Conservation (phyloP, 2,888 invertebrate genomes). For the Caenorhabditis sulstoni region DNA sequence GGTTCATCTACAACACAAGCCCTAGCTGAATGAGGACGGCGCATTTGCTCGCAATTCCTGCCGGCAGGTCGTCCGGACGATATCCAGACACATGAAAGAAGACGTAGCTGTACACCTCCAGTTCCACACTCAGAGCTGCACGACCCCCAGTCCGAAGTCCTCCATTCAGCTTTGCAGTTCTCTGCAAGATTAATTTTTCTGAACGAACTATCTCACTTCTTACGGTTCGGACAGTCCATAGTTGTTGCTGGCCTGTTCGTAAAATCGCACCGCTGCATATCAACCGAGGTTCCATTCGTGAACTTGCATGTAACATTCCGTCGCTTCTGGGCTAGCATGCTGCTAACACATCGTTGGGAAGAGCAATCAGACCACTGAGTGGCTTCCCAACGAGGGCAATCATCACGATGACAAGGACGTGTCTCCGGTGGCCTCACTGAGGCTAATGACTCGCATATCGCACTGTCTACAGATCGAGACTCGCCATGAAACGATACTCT, state of each 20-base stretch:
- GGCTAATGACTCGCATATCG: conserved; percentile 64
- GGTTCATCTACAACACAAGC: conserved; percentile 69
- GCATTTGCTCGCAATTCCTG: conserved; percentile 85
- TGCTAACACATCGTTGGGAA: conserved; percentile 83
- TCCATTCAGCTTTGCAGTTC: conserved; percentile 87
- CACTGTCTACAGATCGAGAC: conserved; percentile 54
- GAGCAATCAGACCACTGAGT: conserved; percentile 75
- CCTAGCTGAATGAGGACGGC: conserved; percentile 75
- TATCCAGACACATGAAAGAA: conserved; percentile 94
- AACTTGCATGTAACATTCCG: conserved; percentile 85
- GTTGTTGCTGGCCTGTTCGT: conserved; percentile 87
- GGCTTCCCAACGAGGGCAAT: conserved; percentile 78
- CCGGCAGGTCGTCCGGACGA: conserved; percentile 90
- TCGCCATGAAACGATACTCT: conserved; percentile 55
- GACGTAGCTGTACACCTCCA: conserved; percentile 90
- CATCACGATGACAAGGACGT: conserved; percentile 72
- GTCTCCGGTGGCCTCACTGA: conserved; percentile 70
- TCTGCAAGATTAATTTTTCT: conserved; percentile 50
- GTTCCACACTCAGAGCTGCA: conserved; percentile 90
- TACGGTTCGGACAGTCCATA: conserved; percentile 88
- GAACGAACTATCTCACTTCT: conserved; percentile 2
- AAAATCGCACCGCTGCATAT: conserved; percentile 86
- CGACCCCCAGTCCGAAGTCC: conserved; percentile 92
- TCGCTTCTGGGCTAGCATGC: conserved; percentile 88
- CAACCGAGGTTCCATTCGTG: conserved; percentile 83